phyloP scores from a whole-genome alignment of 2,113 vertebrate species.

The Podiceps cristatus region DNA sequence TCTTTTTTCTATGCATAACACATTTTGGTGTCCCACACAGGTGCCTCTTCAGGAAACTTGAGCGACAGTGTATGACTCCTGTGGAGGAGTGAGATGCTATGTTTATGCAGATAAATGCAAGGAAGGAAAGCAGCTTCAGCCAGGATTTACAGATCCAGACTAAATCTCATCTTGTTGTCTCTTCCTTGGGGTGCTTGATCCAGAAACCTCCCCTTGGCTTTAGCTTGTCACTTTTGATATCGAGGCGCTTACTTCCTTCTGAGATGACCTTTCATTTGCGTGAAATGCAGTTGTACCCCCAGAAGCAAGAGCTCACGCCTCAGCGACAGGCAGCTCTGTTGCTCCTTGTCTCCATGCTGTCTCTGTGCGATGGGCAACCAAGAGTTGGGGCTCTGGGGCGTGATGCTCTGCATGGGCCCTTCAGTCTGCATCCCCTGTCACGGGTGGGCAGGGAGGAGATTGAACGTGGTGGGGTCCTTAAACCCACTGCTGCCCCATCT shows the following conservation, averaged over 20 bases:
- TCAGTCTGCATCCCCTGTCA: background rate
- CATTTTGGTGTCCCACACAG: background rate
- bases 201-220: background rate
- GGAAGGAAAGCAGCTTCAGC: background rate
- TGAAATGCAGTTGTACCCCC: background rate
- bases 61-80: background rate
- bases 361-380: fast-evolving
- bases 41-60: background rate
- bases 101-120: background rate
- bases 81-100: background rate
- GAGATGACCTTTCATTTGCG: background rate
- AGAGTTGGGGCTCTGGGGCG: background rate
- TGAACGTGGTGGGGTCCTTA: background rate
- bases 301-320: background rate
- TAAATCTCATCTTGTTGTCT: background rate
- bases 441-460: background rate
- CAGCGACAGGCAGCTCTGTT: background rate
- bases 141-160: background rate
- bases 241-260: background rate
- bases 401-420: background rate
- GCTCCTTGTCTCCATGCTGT: background rate
- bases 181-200: background rate
- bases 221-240: background rate
- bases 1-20: background rate
- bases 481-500: background rate